phyloP scores from a whole-genome alignment of 1,140 invertebrate genomes.

The Drosophila parvula region DNA sequence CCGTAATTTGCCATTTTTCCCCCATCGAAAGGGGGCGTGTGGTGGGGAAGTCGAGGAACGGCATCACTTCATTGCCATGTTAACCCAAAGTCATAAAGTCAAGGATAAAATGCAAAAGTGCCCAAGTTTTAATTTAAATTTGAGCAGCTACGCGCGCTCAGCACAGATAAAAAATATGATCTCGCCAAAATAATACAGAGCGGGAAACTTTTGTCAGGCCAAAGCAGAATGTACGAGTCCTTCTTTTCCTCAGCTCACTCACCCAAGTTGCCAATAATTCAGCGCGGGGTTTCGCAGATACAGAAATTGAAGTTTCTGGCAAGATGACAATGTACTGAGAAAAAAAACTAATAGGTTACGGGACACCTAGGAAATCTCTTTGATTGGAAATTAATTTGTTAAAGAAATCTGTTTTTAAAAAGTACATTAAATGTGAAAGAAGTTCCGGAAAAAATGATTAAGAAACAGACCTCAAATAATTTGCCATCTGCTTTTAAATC shows the following conservation, averaged over 20 bases:
- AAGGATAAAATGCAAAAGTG: conserved; percentile 79
- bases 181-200: conserved; percentile 45
- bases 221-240: conserved; percentile 25
- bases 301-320: conserved; percentile 38
- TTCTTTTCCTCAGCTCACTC: conserved; percentile 7
- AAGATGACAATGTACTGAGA: conserved; percentile 1
- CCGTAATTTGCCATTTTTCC: conserved; percentile 2
- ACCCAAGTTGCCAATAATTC: conserved; percentile 55
- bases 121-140: conserved; percentile 82
- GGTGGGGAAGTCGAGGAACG: conserved; percentile 35
- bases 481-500: too few relatives aligned
- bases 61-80: conserved; percentile 68
- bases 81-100: conserved; percentile 77
- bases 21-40: background rate
- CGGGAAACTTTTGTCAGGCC: conserved; percentile 30
- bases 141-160: conserved; percentile 39
- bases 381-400: too few relatives aligned
- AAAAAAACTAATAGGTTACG: background rate
- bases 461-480: background rate
- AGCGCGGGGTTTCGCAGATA: conserved; percentile 18
- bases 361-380: background rate
- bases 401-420: background rate
- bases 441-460: too few relatives aligned
- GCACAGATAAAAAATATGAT: conserved; percentile 50
- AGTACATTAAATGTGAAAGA: too few relatives aligned